Conservation (phyloP, 2,888 invertebrate genomes). For the Eubasilissa splendida region DNA sequence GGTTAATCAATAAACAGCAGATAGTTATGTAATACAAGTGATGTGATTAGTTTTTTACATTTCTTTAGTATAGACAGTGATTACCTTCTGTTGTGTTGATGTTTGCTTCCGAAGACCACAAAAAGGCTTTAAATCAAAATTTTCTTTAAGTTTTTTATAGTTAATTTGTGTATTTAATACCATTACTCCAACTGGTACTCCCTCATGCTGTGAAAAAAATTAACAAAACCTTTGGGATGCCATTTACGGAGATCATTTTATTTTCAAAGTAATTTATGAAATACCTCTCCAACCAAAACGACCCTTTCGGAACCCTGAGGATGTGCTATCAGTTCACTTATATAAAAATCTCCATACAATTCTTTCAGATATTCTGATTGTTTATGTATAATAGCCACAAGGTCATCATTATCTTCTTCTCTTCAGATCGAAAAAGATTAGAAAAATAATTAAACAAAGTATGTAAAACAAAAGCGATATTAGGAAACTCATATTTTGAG, state of each 20-base stretch:
- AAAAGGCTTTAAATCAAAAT: conserved; percentile 75
- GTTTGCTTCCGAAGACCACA: conserved; percentile 69
- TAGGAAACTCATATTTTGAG: too few species aligned
- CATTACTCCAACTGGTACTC: conserved; percentile 74
- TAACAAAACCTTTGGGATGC: background rate
- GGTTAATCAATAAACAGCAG: too few species aligned
- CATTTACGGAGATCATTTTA: too few species aligned
- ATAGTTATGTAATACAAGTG: too few species aligned
- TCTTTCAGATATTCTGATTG: conserved; percentile 69
- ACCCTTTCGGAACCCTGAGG: conserved; percentile 72
- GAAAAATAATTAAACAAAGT: background rate
- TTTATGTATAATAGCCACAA: conserved; percentile 74
- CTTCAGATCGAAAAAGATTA: conserved; percentile 63
- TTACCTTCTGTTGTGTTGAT: background rate
- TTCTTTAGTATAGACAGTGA: too few species aligned
- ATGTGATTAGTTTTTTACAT: too few species aligned
- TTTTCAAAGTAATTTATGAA: background rate
- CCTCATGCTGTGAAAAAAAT: conserved; percentile 63
- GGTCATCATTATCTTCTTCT: conserved; percentile 81
- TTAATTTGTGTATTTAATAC: conserved; percentile 75
- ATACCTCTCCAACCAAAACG: conserved; percentile 75
- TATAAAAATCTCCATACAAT: conserved; percentile 77
- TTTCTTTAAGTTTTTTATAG: conserved; percentile 73
- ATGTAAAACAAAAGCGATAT: background rate
- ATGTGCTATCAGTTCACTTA: conserved; percentile 76